phyloP scores from a whole-genome alignment of 37 sponge, comb jelly and placozoan genomes.

The Corticium candelabrum region DNA sequence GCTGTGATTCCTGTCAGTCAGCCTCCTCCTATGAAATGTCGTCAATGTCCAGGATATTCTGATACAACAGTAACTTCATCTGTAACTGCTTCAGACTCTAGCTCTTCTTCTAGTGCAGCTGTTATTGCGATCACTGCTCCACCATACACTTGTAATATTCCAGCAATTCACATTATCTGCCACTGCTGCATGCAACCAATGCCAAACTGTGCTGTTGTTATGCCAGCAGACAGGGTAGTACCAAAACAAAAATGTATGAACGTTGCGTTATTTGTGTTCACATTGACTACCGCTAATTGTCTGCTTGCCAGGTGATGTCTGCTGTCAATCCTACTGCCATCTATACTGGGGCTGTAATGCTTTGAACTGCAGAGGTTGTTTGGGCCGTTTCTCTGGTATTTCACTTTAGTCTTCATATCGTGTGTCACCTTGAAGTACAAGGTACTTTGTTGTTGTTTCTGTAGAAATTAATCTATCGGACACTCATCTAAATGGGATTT shows the following conservation, averaged over 20 bases:
- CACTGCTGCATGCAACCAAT: conserved; percentile 70
- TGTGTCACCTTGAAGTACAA: too few species aligned
- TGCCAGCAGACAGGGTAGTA: conserved; percentile 17
- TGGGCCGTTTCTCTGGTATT: conserved; percentile 35
- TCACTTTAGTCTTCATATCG: too few species aligned
- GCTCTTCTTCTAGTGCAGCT: not conserved
- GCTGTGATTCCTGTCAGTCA: not conserved
- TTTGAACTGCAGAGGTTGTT: conserved; percentile 55
- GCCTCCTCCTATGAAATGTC: conserved; percentile 31
- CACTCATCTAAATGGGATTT: conserved; percentile 15
- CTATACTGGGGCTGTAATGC: conserved; percentile 80
- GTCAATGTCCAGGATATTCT: conserved; percentile 66
- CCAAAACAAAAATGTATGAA: conserved; percentile 72
- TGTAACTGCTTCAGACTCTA: not conserved
- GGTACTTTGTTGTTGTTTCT: too few species aligned
- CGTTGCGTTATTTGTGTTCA: too few species aligned
- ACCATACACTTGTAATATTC: conserved; percentile 42
- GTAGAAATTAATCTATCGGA: conserved; percentile 39
- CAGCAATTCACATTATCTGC: conserved; percentile 58
- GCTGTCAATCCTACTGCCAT: conserved; percentile 53
- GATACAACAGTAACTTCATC: not conserved
- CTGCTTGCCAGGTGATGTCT: conserved; percentile 55
- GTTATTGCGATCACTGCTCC: conserved; percentile 3
- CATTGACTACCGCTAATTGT: too few species aligned
- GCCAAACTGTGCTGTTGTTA: conserved; percentile 50